phyloP scores from a whole-genome alignment of 1,140 invertebrate genomes.

The Onthophagus taurus region DNA sequence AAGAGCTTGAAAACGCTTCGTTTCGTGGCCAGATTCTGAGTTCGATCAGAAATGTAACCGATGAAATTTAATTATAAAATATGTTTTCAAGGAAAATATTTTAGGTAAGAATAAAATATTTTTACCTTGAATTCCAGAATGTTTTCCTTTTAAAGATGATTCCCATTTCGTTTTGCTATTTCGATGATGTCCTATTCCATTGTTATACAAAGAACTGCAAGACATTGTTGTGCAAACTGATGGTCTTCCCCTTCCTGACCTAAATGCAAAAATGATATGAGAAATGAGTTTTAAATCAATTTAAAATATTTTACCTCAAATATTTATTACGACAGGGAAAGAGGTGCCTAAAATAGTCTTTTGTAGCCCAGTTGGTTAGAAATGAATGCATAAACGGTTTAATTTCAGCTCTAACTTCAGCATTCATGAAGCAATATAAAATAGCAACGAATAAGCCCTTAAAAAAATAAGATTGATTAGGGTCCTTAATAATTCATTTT shows the following conservation, averaged over 20 bases:
- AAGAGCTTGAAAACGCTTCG: too few relatives aligned
- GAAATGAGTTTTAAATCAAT: slow-evolving; percentile 4
- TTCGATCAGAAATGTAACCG: too few relatives aligned
- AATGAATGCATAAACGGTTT: slow-evolving; percentile 28
- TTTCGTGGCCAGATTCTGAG: too few relatives aligned
- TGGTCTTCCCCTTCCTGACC: slow-evolving; percentile 31
- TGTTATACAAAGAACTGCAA: slow-evolving; percentile 35
- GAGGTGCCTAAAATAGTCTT: slow-evolving; percentile 24
- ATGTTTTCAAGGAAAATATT: too few relatives aligned
- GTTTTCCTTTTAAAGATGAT: slow-evolving; percentile 16
- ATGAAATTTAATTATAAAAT: too few relatives aligned
- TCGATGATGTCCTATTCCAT: slow-evolving; percentile 25
- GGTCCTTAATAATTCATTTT: slow-evolving; percentile 2
- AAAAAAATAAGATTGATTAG: slow-evolving; percentile 38
- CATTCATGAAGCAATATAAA: slow-evolving; percentile 84
- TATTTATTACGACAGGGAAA: slow-evolving; percentile 30
- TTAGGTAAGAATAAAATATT: too few relatives aligned
- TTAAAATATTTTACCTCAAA: slow-evolving; percentile 23
- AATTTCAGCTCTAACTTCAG: slow-evolving; percentile 59
- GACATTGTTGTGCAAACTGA: slow-evolving; percentile 38
- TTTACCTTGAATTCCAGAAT: not conserved
- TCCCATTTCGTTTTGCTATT: slow-evolving; percentile 22
- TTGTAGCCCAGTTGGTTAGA: slow-evolving; percentile 27
- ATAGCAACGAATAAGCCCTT: slow-evolving; percentile 78
- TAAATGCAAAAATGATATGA: slow-evolving; percentile 22